phyloP scores from a whole-genome alignment of 2,113 vertebrate species.

The Gallinago paraguaiae region DNA sequence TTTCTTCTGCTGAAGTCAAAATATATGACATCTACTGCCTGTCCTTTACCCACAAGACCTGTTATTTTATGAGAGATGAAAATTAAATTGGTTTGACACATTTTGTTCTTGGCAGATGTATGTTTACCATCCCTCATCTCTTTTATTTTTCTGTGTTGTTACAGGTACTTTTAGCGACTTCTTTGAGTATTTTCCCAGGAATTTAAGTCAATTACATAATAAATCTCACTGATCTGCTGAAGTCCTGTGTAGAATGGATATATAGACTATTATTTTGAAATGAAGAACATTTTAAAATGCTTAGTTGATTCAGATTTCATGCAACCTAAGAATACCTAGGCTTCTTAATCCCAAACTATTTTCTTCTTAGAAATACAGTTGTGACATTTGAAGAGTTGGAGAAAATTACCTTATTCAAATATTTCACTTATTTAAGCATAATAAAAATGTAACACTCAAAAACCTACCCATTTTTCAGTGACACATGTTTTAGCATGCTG shows the following conservation, averaged over 20 bases:
- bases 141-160: background rate
- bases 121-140: background rate
- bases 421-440: background rate
- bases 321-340: background rate
- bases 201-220: background rate
- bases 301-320: background rate
- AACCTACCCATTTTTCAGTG: background rate
- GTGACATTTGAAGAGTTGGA: background rate
- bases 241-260: background rate
- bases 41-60: background rate
- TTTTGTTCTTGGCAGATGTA: conserved; percentile 28
- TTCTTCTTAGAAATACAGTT: background rate
- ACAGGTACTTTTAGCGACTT: background rate
- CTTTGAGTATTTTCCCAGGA: conserved; percentile 16
- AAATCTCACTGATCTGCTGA: background rate
- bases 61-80: background rate
- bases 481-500: background rate
- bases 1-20: conserved; percentile 25
- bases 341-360: background rate
- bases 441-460: background rate
- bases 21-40: background rate
- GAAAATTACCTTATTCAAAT: background rate
- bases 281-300: background rate
- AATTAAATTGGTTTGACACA: conserved; percentile 30
- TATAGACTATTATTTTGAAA: background rate